Conservation (phyloP, 2,113 vertebrate species). For the Atractosteus spatula region DNA sequence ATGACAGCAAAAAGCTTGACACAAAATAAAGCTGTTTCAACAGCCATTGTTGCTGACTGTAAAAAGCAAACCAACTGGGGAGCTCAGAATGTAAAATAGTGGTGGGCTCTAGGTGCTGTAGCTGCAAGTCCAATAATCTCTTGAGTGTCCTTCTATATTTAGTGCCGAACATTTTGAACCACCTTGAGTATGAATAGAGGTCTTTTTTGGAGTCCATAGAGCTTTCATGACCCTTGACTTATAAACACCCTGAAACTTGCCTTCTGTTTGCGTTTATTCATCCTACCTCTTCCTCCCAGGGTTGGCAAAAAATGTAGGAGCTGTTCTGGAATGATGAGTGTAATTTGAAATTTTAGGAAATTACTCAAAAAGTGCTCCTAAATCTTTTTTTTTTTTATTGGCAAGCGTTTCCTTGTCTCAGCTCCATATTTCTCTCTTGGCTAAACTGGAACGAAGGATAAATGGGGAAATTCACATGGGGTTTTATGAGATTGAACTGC, state of each 20-base stretch:
- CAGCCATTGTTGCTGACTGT: too few species aligned
- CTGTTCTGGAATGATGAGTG: constrained; percentile 34
- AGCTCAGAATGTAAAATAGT: too few species aligned
- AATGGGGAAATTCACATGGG: constrained; percentile 29
- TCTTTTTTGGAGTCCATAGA: neutral
- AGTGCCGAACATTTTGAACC: neutral
- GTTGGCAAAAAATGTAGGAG: constrained; percentile 32
- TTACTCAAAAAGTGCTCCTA: constrained; percentile 43
- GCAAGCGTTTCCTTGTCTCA: neutral
- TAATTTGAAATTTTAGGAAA: constrained; percentile 38
- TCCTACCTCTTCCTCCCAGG: constrained; percentile 38
- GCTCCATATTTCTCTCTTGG: constrained; percentile 32
- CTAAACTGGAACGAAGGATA: constrained; percentile 35
- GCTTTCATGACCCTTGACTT: constrained; percentile 16
- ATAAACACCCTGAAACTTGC: constrained; percentile 24
- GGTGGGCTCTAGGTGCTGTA: too few species aligned
- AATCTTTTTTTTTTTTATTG: constrained; percentile 9
- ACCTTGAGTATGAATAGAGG: constrained; percentile 11
- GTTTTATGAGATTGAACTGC: constrained; percentile 26
- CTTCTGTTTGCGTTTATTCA: constrained; percentile 36
- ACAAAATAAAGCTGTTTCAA: too few species aligned
- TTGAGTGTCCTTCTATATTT: too few species aligned
- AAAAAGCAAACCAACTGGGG: too few species aligned
- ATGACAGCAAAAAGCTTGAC: too few species aligned
- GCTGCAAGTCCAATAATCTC: too few species aligned